Conservation (phyloP, 2,888 invertebrate species). For the Galeopsomyia nigrocyanea region DNA sequence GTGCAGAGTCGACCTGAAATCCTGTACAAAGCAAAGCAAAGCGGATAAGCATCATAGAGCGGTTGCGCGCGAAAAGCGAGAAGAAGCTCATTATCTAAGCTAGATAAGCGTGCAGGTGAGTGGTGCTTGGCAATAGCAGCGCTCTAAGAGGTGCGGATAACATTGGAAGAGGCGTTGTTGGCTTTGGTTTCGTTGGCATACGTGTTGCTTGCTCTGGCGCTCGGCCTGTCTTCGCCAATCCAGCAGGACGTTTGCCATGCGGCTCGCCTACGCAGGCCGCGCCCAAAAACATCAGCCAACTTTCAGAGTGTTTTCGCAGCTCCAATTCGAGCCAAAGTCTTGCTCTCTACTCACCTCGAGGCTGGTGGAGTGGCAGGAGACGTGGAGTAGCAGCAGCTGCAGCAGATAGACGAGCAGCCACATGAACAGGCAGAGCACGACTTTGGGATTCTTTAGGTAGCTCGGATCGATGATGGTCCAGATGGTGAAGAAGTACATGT, state of each 20-base stretch:
- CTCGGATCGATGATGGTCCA: conserved; percentile 12
- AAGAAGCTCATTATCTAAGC: too few species aligned
- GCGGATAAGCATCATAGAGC: too few species aligned
- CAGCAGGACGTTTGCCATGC: conserved; percentile 55
- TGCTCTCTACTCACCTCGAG: conserved; percentile 55
- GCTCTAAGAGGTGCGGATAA: too few species aligned
- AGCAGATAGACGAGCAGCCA: conserved; percentile 56
- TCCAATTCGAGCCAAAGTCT: too few species aligned
- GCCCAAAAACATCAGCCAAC: too few species aligned
- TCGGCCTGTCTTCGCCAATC: conserved; percentile 52
- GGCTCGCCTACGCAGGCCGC: conserved; percentile 56
- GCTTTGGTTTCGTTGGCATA: too few species aligned
- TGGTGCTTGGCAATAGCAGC: too few species aligned
- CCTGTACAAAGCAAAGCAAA: conserved; percentile 15
- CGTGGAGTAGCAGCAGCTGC: conserved; percentile 57
- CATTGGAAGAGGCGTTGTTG: too few species aligned
- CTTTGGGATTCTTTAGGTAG: conserved; percentile 23
- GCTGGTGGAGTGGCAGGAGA: conserved; percentile 56
- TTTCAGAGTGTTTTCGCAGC: too few species aligned
- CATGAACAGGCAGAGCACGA: conserved; percentile 50
- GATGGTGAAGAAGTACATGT: conserved; percentile 53
- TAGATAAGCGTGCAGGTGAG: too few species aligned
- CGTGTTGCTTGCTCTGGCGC: conserved; percentile 31
- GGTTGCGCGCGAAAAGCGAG: too few species aligned
- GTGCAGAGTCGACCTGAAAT: conserved; percentile 55